phyloP scores from a whole-genome alignment of 2,113 vertebrate genomes.

The Labrus mixtus region DNA sequence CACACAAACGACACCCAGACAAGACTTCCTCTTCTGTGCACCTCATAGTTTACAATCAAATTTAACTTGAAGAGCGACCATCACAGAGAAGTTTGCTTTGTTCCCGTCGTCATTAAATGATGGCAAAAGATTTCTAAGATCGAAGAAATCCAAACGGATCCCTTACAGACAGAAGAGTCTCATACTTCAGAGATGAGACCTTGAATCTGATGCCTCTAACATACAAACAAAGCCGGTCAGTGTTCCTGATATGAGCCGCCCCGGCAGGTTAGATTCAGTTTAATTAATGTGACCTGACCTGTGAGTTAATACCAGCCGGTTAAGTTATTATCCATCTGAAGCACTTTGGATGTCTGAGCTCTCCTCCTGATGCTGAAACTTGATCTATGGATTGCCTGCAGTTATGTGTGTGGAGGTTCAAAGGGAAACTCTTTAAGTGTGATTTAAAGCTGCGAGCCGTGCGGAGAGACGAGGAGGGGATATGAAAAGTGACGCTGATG shows the following conservation, averaged over 20 bases:
- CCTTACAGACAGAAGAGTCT: too few species aligned
- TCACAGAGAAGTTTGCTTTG: too few species aligned
- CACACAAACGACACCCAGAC: too few species aligned
- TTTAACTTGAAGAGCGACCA: too few species aligned
- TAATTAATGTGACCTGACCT: slow-evolving; percentile 7
- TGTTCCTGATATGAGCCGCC: background rate
- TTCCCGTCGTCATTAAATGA: too few species aligned
- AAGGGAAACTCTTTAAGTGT: slow-evolving; percentile 36
- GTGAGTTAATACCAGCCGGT: background rate
- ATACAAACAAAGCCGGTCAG: background rate
- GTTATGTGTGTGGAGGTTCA: slow-evolving; percentile 46
- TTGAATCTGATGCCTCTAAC: background rate
- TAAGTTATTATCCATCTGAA: slow-evolving; percentile 25
- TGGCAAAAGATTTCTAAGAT: too few species aligned
- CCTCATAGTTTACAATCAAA: too few species aligned
- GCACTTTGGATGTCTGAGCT: slow-evolving; percentile 1
- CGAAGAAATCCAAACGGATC: too few species aligned
- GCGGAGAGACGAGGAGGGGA: slow-evolving; percentile 8
- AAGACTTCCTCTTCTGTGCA: too few species aligned
- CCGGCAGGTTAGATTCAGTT: background rate
- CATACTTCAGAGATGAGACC: background rate
- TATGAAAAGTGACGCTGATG: background rate
- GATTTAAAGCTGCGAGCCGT: slow-evolving; percentile 28
- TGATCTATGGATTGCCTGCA: slow-evolving; percentile 37
- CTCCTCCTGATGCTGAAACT: background rate